Evolutionary conservation across 53 echinoderm and acorn worm species (phyloP), one percentile per base, ranked within the genome.

Genomic region (Echinarachnius parma): DNA sequence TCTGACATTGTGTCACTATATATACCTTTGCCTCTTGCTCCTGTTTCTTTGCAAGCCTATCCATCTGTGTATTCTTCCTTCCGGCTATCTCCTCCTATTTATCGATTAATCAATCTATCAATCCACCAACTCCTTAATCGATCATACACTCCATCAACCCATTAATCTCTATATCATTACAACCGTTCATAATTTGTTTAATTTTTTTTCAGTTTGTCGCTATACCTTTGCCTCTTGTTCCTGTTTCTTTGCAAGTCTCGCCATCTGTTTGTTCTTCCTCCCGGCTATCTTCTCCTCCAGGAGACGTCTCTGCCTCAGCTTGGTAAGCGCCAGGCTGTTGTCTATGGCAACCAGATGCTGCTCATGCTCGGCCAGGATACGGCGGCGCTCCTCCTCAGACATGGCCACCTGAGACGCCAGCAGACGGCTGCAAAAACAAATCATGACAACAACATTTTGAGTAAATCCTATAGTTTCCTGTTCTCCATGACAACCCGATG

Each of bases 401-500:
- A 96, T 84, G 11, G 91, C 91, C 15, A 94, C 75, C 62, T 95
- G 96, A 21, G 84, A 77, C n/a, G 96, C 96, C 18, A 95, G 46
- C 16, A 95, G 78, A 53, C 75, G 84, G 0, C 96, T 95, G 55
- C 22, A 24, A 34, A 62, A 22, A 62, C 39, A 39, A 13, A 7
- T 9, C 7, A 39, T 39, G 39, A 39, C 39, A 39, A 39, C 39
- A 39, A 39, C 7, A 39, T 13, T n/a, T n/a, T n/a, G n/a, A n/a
- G n/a, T n/a, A n/a, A n/a, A n/a, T n/a, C n/a, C n/a, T n/a, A n/a
- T n/a, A n/a, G n/a, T n/a, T n/a, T n/a, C n/a, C n/a, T n/a, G n/a
- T n/a, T n/a, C n/a, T n/a, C n/a, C n/a, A n/a, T n/a, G n/a, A n/a
- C n/a, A n/a, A n/a, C n/a, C n/a, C n/a, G n/a, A n/a, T n/a, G n/a